Evolutionary conservation across 2,888 invertebrate genomes (phyloP), one percentile per base, ranked within the genome.

Genomic region (Priocnemis perturbator): DNA sequence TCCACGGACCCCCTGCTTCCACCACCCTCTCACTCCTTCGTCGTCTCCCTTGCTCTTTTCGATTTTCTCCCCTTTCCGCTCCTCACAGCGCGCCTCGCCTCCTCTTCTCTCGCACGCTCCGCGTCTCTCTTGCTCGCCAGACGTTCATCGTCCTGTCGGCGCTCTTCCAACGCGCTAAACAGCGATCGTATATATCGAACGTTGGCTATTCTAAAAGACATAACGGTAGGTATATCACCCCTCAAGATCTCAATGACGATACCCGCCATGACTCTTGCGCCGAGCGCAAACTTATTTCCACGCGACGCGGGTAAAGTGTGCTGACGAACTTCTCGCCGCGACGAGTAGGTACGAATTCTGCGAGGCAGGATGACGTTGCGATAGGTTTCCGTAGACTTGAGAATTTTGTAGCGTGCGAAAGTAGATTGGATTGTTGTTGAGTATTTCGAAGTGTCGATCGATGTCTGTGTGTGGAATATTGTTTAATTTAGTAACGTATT

Each of bases 101-200:
- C 26, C 65, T 64, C 71, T 73, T 67, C 64, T 52, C 30, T 64
- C 57, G 23, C 60, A 59, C 66, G 14, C 64, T 37, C 56, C 60
- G 52, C 67, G 21, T 60, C 58, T 60, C 53, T 59, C 57, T 65
- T 37, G 60, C 66, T 66, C 67, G 45, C 53, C 44, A 67, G 68
- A 48, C 72, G 76, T 71, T 74, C 74, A 69, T 76, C 77, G 69
- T 71, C 65, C 73, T 70, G 77, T 79, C 78, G 72, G 74, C 78
- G 77, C 78, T 78, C 69, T 67, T 74, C 66, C 66, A 60, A 64
- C 64, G 68, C 56, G 64, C 74, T 76, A 78, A 79, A 74, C 69
- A 73, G 79, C 64, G 71, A 77, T 78, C 79, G 77, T 78, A 78
- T 78, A 67, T 69, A 69, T 66, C 57, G 56, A 60, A 30, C 59